Conservation (phyloP, 2,888 invertebrate species). For the Stenchaetothrips biformis region DNA sequence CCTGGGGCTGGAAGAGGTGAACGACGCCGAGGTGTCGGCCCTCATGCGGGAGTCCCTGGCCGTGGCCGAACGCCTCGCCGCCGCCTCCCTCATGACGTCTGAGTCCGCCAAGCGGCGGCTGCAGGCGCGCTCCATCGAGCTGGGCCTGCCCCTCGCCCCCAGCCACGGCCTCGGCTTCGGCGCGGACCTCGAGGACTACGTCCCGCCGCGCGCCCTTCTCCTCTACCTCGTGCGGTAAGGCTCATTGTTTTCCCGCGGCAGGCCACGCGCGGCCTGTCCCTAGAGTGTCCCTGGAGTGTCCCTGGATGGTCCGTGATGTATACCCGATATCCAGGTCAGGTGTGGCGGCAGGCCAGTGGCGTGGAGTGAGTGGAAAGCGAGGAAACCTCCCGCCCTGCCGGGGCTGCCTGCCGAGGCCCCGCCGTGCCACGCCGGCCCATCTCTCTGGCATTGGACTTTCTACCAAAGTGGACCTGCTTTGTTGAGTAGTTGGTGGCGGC, state of each 20-base stretch:
- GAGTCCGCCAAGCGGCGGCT: conserved; percentile 53
- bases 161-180: neutral
- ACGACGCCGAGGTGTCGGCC: neutral
- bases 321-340: too few relatives aligned
- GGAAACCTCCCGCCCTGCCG: too few relatives aligned
- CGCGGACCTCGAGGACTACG: conserved; percentile 47
- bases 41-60: conserved; percentile 47
- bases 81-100: conserved; percentile 55
- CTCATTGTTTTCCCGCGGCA: neutral
- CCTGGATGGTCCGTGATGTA: too few relatives aligned
- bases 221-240: conserved; percentile 61
- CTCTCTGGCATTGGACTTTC: too few relatives aligned
- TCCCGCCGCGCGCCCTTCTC: conserved; percentile 58
- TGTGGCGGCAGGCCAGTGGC: too few relatives aligned
- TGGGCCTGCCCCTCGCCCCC: conserved; percentile 44
- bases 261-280: too few relatives aligned
- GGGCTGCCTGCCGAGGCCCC: too few relatives aligned
- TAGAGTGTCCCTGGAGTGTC: too few relatives aligned
- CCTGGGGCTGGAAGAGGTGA: neutral
- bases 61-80: conserved; percentile 56
- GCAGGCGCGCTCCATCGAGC: conserved; percentile 53
- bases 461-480: too few relatives aligned
- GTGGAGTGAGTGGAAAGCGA: too few relatives aligned
- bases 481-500: too few relatives aligned
- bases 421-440: too few relatives aligned